phyloP scores from a whole-genome alignment of 2,888 invertebrate genomes.

The Catocala fraxini region DNA sequence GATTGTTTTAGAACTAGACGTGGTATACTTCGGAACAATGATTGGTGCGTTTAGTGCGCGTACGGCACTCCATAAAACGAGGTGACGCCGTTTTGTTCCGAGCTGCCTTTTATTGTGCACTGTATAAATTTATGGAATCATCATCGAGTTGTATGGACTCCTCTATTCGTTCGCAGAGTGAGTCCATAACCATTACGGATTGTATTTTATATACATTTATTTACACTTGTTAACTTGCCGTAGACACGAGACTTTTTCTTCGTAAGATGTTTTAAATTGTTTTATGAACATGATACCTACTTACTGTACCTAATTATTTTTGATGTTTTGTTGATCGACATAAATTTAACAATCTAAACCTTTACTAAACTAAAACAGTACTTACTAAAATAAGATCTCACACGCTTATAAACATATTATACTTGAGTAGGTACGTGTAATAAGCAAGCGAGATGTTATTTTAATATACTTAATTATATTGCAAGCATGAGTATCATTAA shows the following conservation, averaged over 20 bases:
- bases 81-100: conserved; percentile 83
- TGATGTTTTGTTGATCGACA: too few relatives aligned
- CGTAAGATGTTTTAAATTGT: conserved; percentile 48
- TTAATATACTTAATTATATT: too few relatives aligned
- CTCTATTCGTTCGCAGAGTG: conserved; percentile 75
- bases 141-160: conserved; percentile 85
- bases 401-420: too few relatives aligned
- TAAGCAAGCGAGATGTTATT: too few relatives aligned
- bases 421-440: too few relatives aligned
- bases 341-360: too few relatives aligned
- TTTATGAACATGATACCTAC: conserved; percentile 21
- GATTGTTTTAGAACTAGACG: conserved; percentile 65
- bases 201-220: conserved; percentile 82
- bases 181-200: conserved; percentile 84
- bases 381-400: too few relatives aligned
- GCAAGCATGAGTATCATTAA: too few relatives aligned
- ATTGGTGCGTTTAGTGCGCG: conserved; percentile 64
- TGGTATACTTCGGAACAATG: conserved; percentile 65
- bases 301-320: background rate
- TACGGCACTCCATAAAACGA: conserved; percentile 75
- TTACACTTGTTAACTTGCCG: conserved; percentile 72
- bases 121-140: conserved; percentile 87
- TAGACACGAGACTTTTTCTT: conserved; percentile 49
- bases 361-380: too few relatives aligned
- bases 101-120: conserved; percentile 82